Percentiles rank a stretch among this genome's conserved stretches.
These are phyloP conservation scores for Gulo gulo DNA, from an alignment of 2,113 vertebrate genomes.

Conservation along the genomic window DNA sequence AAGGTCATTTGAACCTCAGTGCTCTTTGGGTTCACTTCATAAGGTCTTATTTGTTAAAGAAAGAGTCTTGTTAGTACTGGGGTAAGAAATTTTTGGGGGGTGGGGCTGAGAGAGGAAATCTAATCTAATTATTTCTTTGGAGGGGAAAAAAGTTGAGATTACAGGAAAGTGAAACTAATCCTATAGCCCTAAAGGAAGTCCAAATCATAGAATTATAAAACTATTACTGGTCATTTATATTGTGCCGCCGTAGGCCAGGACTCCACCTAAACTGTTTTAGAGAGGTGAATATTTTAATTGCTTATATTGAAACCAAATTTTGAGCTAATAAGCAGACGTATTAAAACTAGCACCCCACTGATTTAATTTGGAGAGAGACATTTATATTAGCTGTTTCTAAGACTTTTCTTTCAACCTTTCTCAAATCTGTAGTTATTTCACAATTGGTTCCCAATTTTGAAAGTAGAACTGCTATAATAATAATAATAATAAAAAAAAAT, in stretches of 20 bases:
- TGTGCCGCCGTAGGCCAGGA: not conserved
- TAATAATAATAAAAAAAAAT: not conserved
- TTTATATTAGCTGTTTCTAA: constrained; percentile 32
- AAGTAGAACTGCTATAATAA: not conserved
- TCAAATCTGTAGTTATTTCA: constrained; percentile 28
- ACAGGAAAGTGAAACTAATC: not conserved
- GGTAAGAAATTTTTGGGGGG: not conserved
- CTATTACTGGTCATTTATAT: not conserved
- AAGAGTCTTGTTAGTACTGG: not conserved
- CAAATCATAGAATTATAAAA: not conserved
- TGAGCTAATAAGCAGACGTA: not conserved
- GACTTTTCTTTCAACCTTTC: constrained; percentile 37
- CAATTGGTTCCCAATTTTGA: not conserved
- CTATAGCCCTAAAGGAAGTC: not conserved
- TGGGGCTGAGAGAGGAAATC: not conserved
- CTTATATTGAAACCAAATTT: constrained; percentile 39
- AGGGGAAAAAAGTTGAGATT: not conserved
- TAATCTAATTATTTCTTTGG: not conserved
- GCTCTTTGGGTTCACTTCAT: not conserved
- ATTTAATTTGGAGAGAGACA: constrained; percentile 47
- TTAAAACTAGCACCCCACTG: constrained; percentile 47
- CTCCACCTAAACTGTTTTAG: not conserved
- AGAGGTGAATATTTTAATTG: constrained; percentile 28
- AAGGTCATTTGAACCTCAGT: not conserved
- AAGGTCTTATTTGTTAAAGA: not conserved